Conservation (phyloP, 2,888 invertebrate species). For the Psylliodes chrysocephalus region DNA sequence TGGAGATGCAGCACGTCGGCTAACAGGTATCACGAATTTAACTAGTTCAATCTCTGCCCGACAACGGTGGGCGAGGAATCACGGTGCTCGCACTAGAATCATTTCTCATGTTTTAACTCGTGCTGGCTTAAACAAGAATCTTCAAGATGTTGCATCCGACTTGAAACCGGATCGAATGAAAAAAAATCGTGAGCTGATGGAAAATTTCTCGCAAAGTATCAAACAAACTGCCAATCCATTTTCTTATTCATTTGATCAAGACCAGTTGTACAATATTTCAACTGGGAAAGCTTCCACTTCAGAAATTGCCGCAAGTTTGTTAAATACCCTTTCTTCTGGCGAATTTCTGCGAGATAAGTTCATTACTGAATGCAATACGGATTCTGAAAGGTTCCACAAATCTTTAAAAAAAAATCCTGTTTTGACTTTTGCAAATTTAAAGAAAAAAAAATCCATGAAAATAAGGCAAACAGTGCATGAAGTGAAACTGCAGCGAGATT, state of each 20-base stretch:
- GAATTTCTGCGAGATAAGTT: conserved; percentile 27
- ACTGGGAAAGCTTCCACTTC: conserved; percentile 20
- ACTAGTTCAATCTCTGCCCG: conserved; percentile 4
- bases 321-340: conserved; percentile 17
- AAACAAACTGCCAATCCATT: conserved; percentile 18
- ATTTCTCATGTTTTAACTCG: neutral
- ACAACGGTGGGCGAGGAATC: neutral
- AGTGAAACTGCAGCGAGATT: conserved; percentile 38
- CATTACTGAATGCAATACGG: conserved; percentile 31
- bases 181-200: conserved; percentile 16
- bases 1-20: conserved; percentile 35
- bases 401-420: conserved; percentile 37
- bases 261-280: conserved; percentile 26
- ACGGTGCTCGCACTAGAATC: neutral
- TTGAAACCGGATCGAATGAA: conserved; percentile 10
- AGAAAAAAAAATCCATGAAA: too few species aligned
- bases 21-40: conserved; percentile 33
- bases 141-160: neutral
- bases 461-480: conserved; percentile 37
- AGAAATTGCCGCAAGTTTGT: conserved; percentile 17
- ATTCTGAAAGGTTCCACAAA: conserved; percentile 35
- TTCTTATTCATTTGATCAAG: too few species aligned
- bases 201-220: conserved; percentile 11
- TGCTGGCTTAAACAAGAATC: neutral
- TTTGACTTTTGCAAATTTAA: conserved; percentile 38